Percentiles rank a stretch among this genome's conserved stretches.
Evolutionary conservation across 2,888 invertebrate genomes (phyloP).

Genomic region (Romanomermis culicivorax): DNA sequence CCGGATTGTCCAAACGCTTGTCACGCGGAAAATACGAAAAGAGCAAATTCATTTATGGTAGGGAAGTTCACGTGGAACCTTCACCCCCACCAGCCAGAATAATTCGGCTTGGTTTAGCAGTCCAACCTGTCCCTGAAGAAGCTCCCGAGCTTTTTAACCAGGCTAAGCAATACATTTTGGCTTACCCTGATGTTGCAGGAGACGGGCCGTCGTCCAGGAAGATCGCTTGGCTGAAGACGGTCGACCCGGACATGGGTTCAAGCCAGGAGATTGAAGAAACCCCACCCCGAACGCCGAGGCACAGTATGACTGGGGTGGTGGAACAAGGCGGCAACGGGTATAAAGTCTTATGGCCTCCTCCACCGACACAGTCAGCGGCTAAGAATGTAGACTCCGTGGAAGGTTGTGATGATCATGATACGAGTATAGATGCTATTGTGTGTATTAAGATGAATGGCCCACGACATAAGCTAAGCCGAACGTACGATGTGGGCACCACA

Average conservation of each 20-base stretch:
- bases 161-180: conserved; percentile 11
- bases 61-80: conserved; percentile 5
- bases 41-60: conserved; percentile 1
- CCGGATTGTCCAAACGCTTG: conserved; percentile 5
- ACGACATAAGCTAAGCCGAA: too few species aligned
- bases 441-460: too few species aligned
- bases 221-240: conserved; percentile 13
- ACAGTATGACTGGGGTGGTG: neutral
- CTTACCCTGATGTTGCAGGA: conserved; percentile 1
- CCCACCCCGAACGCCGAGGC: neutral
- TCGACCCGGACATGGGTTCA: conserved; percentile 15
- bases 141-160: conserved; percentile 9
- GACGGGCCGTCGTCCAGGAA: neutral
- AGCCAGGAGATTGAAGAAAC: conserved; percentile 11
- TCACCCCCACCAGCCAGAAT: neutral
- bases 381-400: too few species aligned
- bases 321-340: neutral
- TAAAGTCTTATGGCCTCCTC: neutral
- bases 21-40: conserved; percentile 10
- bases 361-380: neutral
- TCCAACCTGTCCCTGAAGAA: conserved; percentile 9
- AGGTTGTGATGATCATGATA: too few species aligned
- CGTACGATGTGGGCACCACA: too few species aligned
- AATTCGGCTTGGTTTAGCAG: too few species aligned
- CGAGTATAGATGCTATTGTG: too few species aligned